Evolutionary conservation across 2,888 invertebrate genomes (phyloP), one percentile per base, ranked within the genome.

Genomic region (Thalpophila matura): DNA sequence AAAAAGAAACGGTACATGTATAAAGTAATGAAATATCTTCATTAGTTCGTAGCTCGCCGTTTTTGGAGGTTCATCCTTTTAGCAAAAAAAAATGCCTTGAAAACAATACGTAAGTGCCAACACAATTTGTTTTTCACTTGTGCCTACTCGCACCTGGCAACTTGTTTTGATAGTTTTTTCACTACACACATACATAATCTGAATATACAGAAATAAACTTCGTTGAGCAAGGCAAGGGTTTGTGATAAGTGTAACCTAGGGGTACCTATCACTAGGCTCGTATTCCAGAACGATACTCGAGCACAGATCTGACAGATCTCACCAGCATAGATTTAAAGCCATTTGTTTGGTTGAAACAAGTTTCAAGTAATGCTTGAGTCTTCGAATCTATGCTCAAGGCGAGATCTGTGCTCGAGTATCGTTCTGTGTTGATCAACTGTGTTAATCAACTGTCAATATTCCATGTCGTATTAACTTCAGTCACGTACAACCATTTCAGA

Each of bases 31-130:
- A 49, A 47, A 53, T 55, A 24, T 42, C 66, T 27, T 62, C 55
- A 55, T 51, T 46, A n/a, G 61, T 82, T 86, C 55, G 54, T 79
- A 66, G 55, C 71, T 86, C 71, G 54, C 63, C 46, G 78, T 56
- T 62, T 47, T 53, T 61, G 54, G 74, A 74, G 74, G 78, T 77
- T 80, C 71, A 67, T 77, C 81, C 77, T 81, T 74, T 78, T 79
- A 80, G 71, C 58, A 79, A 70, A 83, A 86, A 74, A 84, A 84
- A 85, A 80, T 71, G 69, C 64, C 65, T 80, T 79, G 65, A 80
- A 82, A 81, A 80, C 82, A 82, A 84, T 81, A 77, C 81, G 69
- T 75, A 77, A 78, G 78, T 79, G 77, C 69, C 66, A 75, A 61
- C 63, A 72, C 63, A 62, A 80, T 80, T 79, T 79, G 77, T 81